Evolutionary conservation across 2,797 vertebrate species (phyloP).

Genomic region (Sebastolobus altivelis): DNA sequence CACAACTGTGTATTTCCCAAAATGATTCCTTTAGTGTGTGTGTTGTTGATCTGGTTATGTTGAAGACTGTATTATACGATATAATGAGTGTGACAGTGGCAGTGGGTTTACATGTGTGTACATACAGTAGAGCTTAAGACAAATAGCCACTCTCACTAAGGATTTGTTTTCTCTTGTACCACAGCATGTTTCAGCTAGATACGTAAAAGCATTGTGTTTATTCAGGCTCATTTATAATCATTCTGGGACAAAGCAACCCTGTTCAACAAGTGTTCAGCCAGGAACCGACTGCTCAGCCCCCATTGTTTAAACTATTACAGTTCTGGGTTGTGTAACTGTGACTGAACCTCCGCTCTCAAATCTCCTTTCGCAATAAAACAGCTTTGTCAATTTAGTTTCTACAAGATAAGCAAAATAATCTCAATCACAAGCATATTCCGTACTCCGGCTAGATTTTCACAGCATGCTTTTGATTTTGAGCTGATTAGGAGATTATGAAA

Average conservation of each 20-base stretch:
- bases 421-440: slow-evolving; percentile 63
- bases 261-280: slow-evolving; percentile 52
- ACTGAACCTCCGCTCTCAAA: slow-evolving; percentile 35
- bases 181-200: background rate
- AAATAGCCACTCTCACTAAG: background rate
- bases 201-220: slow-evolving; percentile 6
- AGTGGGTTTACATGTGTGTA: background rate
- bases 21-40: background rate
- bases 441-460: slow-evolving; percentile 53
- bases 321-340: slow-evolving; percentile 32
- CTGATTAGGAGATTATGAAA: slow-evolving; percentile 78
- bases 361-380: slow-evolving; percentile 39
- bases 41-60: slow-evolving; percentile 3
- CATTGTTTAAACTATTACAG: slow-evolving; percentile 50
- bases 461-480: slow-evolving; percentile 71
- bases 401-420: slow-evolving; percentile 67
- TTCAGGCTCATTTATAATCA: slow-evolving; percentile 23
- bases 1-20: background rate
- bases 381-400: slow-evolving; percentile 57
- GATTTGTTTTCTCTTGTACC: slow-evolving; percentile 17
- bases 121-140: background rate
- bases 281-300: slow-evolving; percentile 43
- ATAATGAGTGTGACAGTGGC: no score
- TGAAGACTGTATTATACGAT: background rate
- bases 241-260: slow-evolving; percentile 47